phyloP scores from a whole-genome alignment of 2,113 vertebrate genomes.

The Potamarius usumacintae region DNA sequence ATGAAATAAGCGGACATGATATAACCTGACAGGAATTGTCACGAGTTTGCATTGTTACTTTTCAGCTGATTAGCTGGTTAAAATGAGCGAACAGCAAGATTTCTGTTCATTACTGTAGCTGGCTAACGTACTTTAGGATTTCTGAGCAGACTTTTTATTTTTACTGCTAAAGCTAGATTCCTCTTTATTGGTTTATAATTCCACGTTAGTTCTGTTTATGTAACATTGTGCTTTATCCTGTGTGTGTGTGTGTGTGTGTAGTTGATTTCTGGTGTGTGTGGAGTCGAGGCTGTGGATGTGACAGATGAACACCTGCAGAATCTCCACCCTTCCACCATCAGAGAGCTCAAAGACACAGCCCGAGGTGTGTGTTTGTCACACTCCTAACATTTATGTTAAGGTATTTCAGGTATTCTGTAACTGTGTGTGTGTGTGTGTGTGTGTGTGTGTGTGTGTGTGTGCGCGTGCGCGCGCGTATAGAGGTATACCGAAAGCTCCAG shows the following conservation, averaged over 20 bases:
- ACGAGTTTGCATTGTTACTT: no score
- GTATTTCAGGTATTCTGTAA: slow-evolving; percentile 59
- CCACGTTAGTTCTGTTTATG: neutral
- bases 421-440: neutral
- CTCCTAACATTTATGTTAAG: neutral
- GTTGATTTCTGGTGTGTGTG: neutral
- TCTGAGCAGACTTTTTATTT: neutral
- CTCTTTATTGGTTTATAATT: neutral
- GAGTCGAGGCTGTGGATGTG: neutral
- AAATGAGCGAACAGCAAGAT: neutral
- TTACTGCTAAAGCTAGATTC: neutral
- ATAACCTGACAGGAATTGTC: neutral
- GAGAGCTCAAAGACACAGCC: neutral
- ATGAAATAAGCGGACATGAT: neutral
- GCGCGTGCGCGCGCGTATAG: slow-evolving; percentile 61
- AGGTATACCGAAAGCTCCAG: slow-evolving; percentile 73
- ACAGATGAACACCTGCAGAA: neutral
- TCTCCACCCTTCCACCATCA: slow-evolving; percentile 8
- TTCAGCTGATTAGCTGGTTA: no score
- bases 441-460: slow-evolving; percentile 1
- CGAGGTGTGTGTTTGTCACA: slow-evolving; percentile 36
- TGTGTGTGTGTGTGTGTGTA: slow-evolving; percentile 6
- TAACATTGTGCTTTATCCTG: neutral
- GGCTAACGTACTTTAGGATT: neutral
- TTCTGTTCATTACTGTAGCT: no score